phyloP scores from a whole-genome alignment of 2,888 invertebrate genomes.

The Theodoxus fluviatilis region DNA sequence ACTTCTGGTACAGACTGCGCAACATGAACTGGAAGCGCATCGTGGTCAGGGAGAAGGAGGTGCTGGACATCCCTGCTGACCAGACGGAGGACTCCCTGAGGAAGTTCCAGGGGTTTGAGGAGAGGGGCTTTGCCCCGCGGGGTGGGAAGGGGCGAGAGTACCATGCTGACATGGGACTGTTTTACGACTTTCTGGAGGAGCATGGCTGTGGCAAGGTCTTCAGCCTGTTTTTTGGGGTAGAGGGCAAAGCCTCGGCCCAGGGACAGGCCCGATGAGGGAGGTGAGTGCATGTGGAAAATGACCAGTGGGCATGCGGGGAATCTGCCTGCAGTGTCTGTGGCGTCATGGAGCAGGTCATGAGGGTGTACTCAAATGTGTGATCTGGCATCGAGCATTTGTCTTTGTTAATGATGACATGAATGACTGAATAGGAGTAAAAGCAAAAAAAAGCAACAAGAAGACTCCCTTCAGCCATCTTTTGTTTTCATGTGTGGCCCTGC shows the following conservation, averaged over 20 bases:
- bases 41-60: slow-evolving; percentile 77
- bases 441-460: too few relatives aligned
- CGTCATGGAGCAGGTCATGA: too few relatives aligned
- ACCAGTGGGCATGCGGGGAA: too few relatives aligned
- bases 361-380: too few relatives aligned
- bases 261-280: too few relatives aligned
- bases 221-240: slow-evolving; percentile 79
- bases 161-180: slow-evolving; percentile 81
- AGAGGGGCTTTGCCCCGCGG: slow-evolving; percentile 68
- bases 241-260: slow-evolving; percentile 54
- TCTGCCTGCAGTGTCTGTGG: too few relatives aligned
- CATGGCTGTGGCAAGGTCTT: slow-evolving; percentile 78
- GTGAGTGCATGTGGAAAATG: too few relatives aligned
- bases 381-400: too few relatives aligned
- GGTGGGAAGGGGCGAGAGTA: slow-evolving; percentile 69
- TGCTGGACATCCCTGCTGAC: slow-evolving; percentile 49
- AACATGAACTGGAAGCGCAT: slow-evolving; percentile 87
- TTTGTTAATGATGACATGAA: too few relatives aligned
- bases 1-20: slow-evolving; percentile 83
- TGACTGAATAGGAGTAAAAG: too few relatives aligned
- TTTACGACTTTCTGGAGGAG: slow-evolving; percentile 78
- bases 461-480: too few relatives aligned
- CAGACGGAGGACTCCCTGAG: slow-evolving; percentile 63
- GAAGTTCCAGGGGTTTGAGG: slow-evolving; percentile 75
- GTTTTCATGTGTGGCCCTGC: too few relatives aligned